Evolutionary conservation across 2,888 invertebrate species (phyloP), one percentile per base, ranked within the genome.

Genomic region (Aethes cnicana): DNA sequence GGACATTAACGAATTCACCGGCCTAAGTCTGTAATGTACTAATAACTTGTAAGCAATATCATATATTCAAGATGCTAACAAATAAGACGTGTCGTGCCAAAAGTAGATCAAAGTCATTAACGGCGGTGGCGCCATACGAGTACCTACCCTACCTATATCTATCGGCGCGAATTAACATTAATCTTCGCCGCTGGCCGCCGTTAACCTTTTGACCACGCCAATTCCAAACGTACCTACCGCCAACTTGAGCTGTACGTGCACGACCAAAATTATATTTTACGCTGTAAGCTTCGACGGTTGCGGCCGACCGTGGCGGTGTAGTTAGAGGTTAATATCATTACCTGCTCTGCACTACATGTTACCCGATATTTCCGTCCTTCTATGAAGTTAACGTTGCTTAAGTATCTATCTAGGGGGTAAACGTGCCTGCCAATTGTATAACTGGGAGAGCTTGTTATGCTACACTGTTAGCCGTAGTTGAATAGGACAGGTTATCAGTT

Each of bases 331-430:
- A 23, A 14, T 25, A 39, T 35, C 18, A 35, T 35, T 35, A 35
- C 5, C 12, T 30, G 25, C 33, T 16, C 12, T 41, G 41, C 35
- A 41, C 25, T 12, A 8, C 25, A 33, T 26, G 33, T 32, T 41
- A 48, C 48, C 33, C 7, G 7, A 14, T 50, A 43, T 44, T 50
- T 21, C 43, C 32, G 36, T 43, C 23, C 36, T 49, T 50, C 50
- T 17, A 28, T 43, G 50, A 50, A 50, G 28, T 42, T 43, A 35
- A 25, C 35, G 42, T 37, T 11, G 36, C 36, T 36, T 50, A 36
- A 50, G 50, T 43, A 36, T 18, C 16, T 12, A 7, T 12, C 11
- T 14, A 9, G 14, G 6, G 20, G 16, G 14, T 39, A 25, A 9
- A 17, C 6, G n/a, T 42, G 26, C 7, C 30, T 30, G 18, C 20